Evolutionary conservation across 2,888 invertebrate genomes (phyloP).

Genomic region (Griposia aprilina): DNA sequence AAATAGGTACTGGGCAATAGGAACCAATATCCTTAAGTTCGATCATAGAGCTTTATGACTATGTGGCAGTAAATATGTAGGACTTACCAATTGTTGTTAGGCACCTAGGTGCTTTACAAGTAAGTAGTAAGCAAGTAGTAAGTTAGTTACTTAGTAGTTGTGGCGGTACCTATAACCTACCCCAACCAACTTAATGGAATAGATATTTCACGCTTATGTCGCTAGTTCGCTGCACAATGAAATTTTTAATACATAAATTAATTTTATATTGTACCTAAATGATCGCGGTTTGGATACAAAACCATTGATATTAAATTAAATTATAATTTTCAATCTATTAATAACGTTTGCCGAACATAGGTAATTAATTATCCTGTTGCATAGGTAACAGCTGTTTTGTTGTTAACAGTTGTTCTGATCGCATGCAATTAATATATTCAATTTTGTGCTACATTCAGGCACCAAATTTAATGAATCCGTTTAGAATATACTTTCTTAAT

Average conservation of each 20-base stretch:
- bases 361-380: slow-evolving; percentile 54
- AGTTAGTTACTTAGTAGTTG: not conserved
- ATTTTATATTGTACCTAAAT: slow-evolving; percentile 8
- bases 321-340: slow-evolving; percentile 51
- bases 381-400: slow-evolving; percentile 50
- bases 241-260: not conserved
- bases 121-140: too few relatives aligned
- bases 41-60: not conserved
- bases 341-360: slow-evolving; percentile 37
- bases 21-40: not conserved
- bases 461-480: slow-evolving; percentile 32
- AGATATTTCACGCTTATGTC: too few relatives aligned
- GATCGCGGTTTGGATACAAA: slow-evolving; percentile 21
- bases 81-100: not conserved
- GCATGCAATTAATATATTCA: slow-evolving; percentile 21
- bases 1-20: not conserved
- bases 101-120: not conserved
- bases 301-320: slow-evolving; percentile 49
- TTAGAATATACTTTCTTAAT: not conserved
- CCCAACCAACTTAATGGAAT: not conserved
- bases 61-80: not conserved
- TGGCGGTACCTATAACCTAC: not conserved
- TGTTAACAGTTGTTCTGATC: slow-evolving; percentile 31
- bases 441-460: slow-evolving; percentile 16
- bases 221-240: not conserved